Base-by-base conservation (phyloP, 92 coral and sea anemone species). In the Heteractis magnifica region DNA sequence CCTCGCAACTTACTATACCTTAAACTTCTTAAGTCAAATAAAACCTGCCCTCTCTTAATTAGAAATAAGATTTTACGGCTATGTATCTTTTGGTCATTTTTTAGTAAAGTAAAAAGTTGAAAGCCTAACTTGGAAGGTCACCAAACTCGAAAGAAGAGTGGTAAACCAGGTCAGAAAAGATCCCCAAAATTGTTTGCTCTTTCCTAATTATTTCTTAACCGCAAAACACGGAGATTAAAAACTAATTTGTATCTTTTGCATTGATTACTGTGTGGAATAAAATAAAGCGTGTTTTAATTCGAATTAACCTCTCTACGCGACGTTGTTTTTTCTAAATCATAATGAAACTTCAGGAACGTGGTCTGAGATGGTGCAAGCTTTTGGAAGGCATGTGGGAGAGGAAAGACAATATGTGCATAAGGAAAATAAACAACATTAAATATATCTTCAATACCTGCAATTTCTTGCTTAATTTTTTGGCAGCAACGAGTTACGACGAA, bases 401-500 rank as follows among this genome's bases (percentile, higher is more conserved):
- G 79, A 49, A 34, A 78, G 23, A 81, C 49, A 70, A 81, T 26
- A 81, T 44, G 58, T 44, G 65, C 77, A 52, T 70, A 71, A 74
- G 77, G 12, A 81, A 81, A 70, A 52, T 65, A 81, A 81, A 81
- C 73, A 81, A 41, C 84, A 58, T 68, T 68, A 81, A 81, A 50
- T 68, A 56, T 65, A 68, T 72, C 51, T 52, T 44, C 26, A 51
- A 75, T 13, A 70, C 84, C 77, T 81, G 84, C 84, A 81, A 81
- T 81, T 68, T 81, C 73, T 20, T 81, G 77, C 76, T 81, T 81
- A 65, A 68, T 72, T 70, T 68, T 51, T 70, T 70, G 84, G 76
- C 77, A 81, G 84, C 84, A 81, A 52, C 84, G 77, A 49, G 50
- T 79, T 62, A 5, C 14, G 84, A 20, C 64, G 41, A 68, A 52